A percentile compares a stretch with the other conserved stretches of the same genome.
Conservation (phyloP, 2,888 invertebrate genomes). For the Troglohyphantes excavatus region DNA sequence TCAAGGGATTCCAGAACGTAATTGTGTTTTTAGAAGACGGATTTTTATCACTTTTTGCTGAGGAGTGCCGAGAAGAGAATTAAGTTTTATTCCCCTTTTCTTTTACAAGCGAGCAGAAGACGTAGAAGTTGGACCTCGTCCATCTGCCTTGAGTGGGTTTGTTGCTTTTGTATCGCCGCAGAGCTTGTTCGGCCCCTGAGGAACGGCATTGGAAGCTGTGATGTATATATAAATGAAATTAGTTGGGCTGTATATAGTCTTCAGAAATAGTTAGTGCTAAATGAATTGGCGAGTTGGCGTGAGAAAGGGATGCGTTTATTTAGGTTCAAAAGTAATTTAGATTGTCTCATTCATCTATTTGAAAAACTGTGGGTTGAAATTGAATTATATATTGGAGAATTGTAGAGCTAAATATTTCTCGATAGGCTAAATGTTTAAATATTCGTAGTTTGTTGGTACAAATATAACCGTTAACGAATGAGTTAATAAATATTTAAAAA, state of each 20-base stretch:
- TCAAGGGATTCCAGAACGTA: constrained; percentile 31
- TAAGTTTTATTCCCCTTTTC: constrained; percentile 12
- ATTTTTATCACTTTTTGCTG: constrained; percentile 28
- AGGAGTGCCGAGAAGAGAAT: constrained; percentile 13
- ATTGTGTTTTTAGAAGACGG: constrained; percentile 46
- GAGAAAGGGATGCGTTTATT: too few relatives aligned
- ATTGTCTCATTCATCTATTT: too few relatives aligned
- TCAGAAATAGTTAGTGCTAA: too few relatives aligned
- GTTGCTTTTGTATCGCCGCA: background rate
- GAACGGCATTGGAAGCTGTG: background rate
- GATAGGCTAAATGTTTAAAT: too few relatives aligned
- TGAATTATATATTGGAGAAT: too few relatives aligned
- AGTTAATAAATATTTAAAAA: too few relatives aligned
- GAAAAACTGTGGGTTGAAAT: too few relatives aligned
- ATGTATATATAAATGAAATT: background rate
- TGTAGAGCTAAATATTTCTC: too few relatives aligned
- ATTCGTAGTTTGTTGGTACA: too few relatives aligned
- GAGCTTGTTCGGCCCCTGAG: background rate
- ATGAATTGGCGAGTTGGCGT: background rate
- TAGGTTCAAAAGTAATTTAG: too few relatives aligned
- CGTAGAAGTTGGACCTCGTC: background rate
- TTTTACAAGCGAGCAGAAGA: background rate
- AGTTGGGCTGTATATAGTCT: too few relatives aligned
- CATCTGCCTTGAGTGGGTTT: background rate
- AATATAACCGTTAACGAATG: too few relatives aligned